phyloP scores from a whole-genome alignment of 2,888 invertebrate genomes.

The Ormia ochracea region DNA sequence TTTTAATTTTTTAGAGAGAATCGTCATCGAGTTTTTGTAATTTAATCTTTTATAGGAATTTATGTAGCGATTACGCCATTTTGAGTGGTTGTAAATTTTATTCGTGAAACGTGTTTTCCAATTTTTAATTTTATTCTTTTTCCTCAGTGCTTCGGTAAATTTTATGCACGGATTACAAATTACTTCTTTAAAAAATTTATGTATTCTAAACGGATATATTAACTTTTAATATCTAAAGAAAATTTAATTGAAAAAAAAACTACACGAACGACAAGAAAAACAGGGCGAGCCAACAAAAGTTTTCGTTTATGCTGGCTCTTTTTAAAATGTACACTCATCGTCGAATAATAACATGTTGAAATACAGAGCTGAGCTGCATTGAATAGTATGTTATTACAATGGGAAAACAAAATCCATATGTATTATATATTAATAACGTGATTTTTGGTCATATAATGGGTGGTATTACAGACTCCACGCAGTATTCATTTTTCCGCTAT shows the following conservation, averaged over 20 bases:
- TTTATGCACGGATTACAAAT: neutral
- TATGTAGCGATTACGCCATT: conserved; percentile 59
- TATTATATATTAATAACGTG: too few species aligned
- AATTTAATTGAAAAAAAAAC: conserved; percentile 44
- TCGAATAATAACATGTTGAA: neutral
- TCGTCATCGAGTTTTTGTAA: conserved; percentile 35
- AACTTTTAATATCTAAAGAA: conserved; percentile 34
- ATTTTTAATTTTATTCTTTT: conserved; percentile 8
- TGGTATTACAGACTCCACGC: too few species aligned
- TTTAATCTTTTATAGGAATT: conserved; percentile 53
- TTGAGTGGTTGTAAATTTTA: conserved; percentile 46
- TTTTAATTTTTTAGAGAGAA: neutral
- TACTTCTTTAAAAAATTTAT: neutral
- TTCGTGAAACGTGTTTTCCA: conserved; percentile 58
- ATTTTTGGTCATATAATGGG: too few species aligned
- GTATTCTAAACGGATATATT: conserved; percentile 6
- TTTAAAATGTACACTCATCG: neutral
- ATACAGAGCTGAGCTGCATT: conserved; percentile 2
- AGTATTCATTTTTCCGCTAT: too few species aligned
- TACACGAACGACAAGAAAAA: conserved; percentile 54
- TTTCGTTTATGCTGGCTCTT: conserved; percentile 39
- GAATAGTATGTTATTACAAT: neutral
- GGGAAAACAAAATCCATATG: neutral
- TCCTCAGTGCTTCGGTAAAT: neutral
- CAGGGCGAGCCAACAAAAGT: conserved; percentile 59